phyloP scores from a whole-genome alignment of 2,113 vertebrate species.

The Gadus macrocephalus region DNA sequence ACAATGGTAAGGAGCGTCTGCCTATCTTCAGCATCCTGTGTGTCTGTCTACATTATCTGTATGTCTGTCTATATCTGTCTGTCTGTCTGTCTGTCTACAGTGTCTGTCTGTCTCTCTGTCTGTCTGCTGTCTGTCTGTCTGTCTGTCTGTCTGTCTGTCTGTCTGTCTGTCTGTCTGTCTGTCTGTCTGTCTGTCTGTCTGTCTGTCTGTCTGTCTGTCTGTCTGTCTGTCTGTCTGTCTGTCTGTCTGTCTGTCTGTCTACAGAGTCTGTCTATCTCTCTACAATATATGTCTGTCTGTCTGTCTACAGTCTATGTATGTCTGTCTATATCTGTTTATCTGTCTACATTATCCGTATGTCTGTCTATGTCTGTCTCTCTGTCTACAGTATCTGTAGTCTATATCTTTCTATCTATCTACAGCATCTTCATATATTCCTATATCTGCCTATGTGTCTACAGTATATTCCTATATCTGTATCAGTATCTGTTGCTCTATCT shows the following conservation, averaged over 20 bases:
- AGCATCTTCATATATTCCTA: neutral
- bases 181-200: no score
- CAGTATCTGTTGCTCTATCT: no score
- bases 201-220: neutral
- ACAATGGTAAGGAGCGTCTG: constrained; percentile 66
- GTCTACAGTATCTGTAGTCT: neutral
- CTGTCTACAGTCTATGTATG: neutral
- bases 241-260: neutral
- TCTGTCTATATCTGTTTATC: no score
- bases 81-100: neutral
- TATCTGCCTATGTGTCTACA: neutral
- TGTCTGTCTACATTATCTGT: neutral
- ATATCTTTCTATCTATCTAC: neutral
- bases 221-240: neutral
- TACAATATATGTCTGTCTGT: neutral
- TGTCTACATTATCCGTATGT: no score
- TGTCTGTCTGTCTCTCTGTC: neutral
- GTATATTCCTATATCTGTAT: neutral
- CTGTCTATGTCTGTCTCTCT: no score
- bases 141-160: no score
- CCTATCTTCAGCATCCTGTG: neutral
- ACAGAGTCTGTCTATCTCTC: neutral
- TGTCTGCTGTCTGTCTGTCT: neutral
- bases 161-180: no score
- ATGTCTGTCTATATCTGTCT: neutral